Evolutionary conservation across 2,797 vertebrate species (phyloP), one percentile per base, ranked within the genome.

Genomic region (Thalassophryne amazonica): DNA sequence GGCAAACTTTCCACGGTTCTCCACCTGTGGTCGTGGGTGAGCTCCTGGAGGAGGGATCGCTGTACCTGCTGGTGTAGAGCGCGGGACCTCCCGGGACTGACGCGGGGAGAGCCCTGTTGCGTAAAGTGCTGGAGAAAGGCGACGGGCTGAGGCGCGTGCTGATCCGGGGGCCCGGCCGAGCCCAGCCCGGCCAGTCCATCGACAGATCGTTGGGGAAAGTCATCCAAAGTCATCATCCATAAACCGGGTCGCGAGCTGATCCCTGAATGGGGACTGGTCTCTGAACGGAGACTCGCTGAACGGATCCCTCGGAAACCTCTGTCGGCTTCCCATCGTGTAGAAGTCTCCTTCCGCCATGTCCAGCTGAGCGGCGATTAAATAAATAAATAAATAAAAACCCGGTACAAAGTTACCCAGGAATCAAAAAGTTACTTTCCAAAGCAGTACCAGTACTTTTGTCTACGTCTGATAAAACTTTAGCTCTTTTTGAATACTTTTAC

Each of bases 1-100:
- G 4, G n/a, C 97, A 98, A 7, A 98, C 95, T 66, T 99, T 99
- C 97, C 97, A 99, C 5, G 96, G 96, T 63, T 98, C 95, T 0
- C 93, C 93, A 0, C 91, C 85, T 43, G 89, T 86, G 20, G 86
- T 76, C 11, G 55, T 85, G 3, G 93, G 90, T 3, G 86, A 80
- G 81, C 80, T 91, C 52, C 92, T 89, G 46, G 90, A 86, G 39
- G 88, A 86, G 35, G 91, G 73, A 73, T 96, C 94, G 0, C 89
- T 81, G 34, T 94, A 97, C 30, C 89, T 2, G 32, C 86, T 77
- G 56, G 68, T 80, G 52, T 92, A 94, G 14, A 90, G 41, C 1
- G 90, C 42, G 6, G 91, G 91, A 12, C 91, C 65, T 4, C 73
- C 84, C 9, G 89, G 3, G 92, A 77, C 12, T 86, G 76, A 0